phyloP scores from a whole-genome alignment of 2,888 invertebrate genomes.

The Serripes groenlandicus region DNA sequence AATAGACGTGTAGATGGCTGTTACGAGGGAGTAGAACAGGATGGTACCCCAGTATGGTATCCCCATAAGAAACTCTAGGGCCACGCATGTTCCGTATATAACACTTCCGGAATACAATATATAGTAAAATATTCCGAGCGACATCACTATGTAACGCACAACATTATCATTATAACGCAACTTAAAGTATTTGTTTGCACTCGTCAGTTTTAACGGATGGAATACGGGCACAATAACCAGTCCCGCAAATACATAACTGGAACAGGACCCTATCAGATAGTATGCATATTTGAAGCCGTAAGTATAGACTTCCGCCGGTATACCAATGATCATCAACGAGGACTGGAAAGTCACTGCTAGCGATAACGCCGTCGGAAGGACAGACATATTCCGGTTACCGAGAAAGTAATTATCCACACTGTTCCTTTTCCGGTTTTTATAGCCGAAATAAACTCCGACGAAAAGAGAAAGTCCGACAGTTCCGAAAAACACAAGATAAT shows the following conservation, averaged over 20 bases:
- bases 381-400: constrained; percentile 22
- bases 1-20: constrained; percentile 44
- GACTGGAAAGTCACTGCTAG: constrained; percentile 53
- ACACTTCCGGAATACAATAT: constrained; percentile 37
- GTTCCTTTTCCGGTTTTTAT: constrained; percentile 20
- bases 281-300: constrained; percentile 24
- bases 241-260: constrained; percentile 15
- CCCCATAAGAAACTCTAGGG: constrained; percentile 27
- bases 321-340: constrained; percentile 34
- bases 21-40: constrained; percentile 17
- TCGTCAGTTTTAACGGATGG: constrained; percentile 27
- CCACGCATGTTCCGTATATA: constrained; percentile 36
- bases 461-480: constrained; percentile 26
- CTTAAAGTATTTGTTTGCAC: constrained; percentile 43
- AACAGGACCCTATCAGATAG: constrained; percentile 6
- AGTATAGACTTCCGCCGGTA: constrained; percentile 36
- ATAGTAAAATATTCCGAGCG: constrained; percentile 19
- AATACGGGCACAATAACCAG: constrained; percentile 35
- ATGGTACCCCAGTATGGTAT: constrained; percentile 46
- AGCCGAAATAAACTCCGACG: constrained; percentile 38
- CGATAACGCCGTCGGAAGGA: constrained; percentile 39
- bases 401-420: constrained; percentile 37
- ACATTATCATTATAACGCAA: constrained; percentile 35
- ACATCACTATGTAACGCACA: constrained; percentile 27
- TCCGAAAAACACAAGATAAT: constrained; percentile 6